Conservation (phyloP, 2,888 invertebrate genomes). For the Apotomis betuletana region DNA sequence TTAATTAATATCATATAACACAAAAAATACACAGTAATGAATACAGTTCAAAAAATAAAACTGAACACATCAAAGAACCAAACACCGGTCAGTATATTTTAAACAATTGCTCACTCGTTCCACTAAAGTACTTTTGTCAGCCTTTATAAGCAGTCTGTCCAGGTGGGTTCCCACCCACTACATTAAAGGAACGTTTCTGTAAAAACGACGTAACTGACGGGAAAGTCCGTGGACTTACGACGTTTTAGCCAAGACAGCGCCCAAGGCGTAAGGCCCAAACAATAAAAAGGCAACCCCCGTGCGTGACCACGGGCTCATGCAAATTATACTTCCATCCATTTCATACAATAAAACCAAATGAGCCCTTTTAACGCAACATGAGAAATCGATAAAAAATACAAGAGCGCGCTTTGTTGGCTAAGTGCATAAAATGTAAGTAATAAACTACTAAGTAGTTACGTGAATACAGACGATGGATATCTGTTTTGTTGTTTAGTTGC, state of each 20-base stretch:
- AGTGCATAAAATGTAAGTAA: constrained; percentile 29
- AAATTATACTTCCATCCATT: constrained; percentile 81
- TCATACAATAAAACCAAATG: constrained; percentile 81
- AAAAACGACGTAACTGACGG: not conserved
- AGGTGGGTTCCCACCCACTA: constrained; percentile 58
- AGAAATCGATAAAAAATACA: constrained; percentile 76
- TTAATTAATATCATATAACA: too few species aligned
- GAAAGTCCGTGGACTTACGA: not conserved
- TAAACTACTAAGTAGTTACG: not conserved
- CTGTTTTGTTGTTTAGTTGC: not conserved
- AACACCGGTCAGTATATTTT: constrained; percentile 11
- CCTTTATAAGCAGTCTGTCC: constrained; percentile 40
- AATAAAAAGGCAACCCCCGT: constrained; percentile 76
- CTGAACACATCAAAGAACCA: constrained; percentile 1
- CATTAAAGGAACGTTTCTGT: constrained; percentile 63
- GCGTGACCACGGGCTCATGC: constrained; percentile 80
- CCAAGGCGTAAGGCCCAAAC: constrained; percentile 68
- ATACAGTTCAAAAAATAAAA: not conserved
- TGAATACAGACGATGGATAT: not conserved
- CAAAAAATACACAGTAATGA: not conserved
- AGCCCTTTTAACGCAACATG: constrained; percentile 81
- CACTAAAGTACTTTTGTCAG: constrained; percentile 37
- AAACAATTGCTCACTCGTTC: constrained; percentile 34
- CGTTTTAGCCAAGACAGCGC: not conserved
- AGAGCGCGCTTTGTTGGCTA: constrained; percentile 47